phyloP scores from a whole-genome alignment of 2,888 invertebrate genomes.

The Synergus gifuensis region DNA sequence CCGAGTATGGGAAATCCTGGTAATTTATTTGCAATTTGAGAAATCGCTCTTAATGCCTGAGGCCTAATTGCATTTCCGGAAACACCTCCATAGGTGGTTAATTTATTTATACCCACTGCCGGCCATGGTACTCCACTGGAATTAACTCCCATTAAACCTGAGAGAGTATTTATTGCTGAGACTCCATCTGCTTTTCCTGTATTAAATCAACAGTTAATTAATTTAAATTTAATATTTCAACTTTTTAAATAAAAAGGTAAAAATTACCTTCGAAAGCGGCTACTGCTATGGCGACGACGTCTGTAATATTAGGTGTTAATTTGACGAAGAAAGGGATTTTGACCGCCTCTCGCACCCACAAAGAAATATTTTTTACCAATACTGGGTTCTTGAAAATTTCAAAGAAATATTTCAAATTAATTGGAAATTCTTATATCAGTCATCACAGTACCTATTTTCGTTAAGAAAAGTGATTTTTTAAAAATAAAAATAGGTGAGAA shows the following conservation, averaged over 20 bases:
- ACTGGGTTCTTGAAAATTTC: slow-evolving; percentile 84
- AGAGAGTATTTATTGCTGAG: slow-evolving; percentile 98
- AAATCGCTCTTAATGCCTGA: slow-evolving; percentile 94
- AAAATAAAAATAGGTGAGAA: too few species aligned
- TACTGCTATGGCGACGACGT: slow-evolving; percentile 91
- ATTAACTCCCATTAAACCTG: slow-evolving; percentile 93
- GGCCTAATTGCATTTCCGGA: slow-evolving; percentile 96
- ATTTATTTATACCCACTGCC: slow-evolving; percentile 87
- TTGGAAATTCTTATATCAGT: not conserved
- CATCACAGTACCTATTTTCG: too few species aligned
- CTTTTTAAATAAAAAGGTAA: not conserved
- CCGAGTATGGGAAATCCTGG: slow-evolving; percentile 96
- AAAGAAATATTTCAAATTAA: not conserved
- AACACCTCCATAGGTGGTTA: slow-evolving; percentile 96
- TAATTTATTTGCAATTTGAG: slow-evolving; percentile 89
- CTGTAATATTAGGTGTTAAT: slow-evolving; percentile 98
- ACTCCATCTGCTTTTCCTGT: slow-evolving; percentile 95
- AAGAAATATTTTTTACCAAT: slow-evolving; percentile 91
- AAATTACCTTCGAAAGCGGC: slow-evolving; percentile 90
- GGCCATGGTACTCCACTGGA: slow-evolving; percentile 95
- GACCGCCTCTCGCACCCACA: slow-evolving; percentile 92
- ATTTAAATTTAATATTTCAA: not conserved
- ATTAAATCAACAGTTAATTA: slow-evolving; percentile 27
- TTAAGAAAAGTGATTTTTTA: not conserved
- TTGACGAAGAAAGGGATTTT: slow-evolving; percentile 98